Conservation (phyloP, 2,888 invertebrate species). For the Pherbina coryleti region DNA sequence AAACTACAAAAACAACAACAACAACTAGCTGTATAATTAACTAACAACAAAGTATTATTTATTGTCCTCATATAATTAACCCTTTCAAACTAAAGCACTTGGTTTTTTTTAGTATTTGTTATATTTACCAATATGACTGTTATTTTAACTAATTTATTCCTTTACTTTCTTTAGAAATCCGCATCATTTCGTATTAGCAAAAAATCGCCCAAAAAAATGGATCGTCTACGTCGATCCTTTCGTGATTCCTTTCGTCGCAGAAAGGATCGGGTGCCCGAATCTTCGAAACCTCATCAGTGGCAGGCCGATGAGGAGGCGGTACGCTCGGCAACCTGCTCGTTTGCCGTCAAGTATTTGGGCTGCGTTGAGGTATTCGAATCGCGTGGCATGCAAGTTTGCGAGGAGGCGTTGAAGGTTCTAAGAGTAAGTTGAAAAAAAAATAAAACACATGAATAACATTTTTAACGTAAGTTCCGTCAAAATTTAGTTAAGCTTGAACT, state of each 20-base stretch:
- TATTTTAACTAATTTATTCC: background rate
- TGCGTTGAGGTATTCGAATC: slow-evolving; percentile 99
- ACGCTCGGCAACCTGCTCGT: slow-evolving; percentile 94
- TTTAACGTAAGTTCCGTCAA: no score
- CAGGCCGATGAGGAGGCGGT: slow-evolving; percentile 98
- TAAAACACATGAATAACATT: no score
- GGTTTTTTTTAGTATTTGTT: slow-evolving; percentile 48
- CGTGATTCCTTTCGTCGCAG: slow-evolving; percentile 94
- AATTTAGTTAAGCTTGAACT: background rate
- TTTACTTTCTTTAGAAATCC: slow-evolving; percentile 71
- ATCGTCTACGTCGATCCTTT: slow-evolving; percentile 88
- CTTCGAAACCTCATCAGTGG: slow-evolving; percentile 97
- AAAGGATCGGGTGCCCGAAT: slow-evolving; percentile 90
- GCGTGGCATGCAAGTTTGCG: slow-evolving; percentile 99
- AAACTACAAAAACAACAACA: background rate
- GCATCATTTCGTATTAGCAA: slow-evolving; percentile 72
- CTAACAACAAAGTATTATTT: background rate
- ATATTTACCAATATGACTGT: background rate
- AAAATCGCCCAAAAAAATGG: slow-evolving; percentile 84
- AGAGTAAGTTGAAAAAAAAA: slow-evolving; percentile 76
- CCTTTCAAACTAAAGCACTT: slow-evolving; percentile 54
- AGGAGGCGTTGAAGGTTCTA: slow-evolving; percentile 97
- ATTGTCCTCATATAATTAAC: background rate
- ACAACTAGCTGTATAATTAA: background rate
- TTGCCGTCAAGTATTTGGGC: slow-evolving; percentile 98